A percentile compares a stretch with the other conserved stretches of the same genome.
These are phyloP conservation scores for Xylota segnis DNA, from an alignment of 2,888 invertebrate species.

Conservation along the genomic window DNA sequence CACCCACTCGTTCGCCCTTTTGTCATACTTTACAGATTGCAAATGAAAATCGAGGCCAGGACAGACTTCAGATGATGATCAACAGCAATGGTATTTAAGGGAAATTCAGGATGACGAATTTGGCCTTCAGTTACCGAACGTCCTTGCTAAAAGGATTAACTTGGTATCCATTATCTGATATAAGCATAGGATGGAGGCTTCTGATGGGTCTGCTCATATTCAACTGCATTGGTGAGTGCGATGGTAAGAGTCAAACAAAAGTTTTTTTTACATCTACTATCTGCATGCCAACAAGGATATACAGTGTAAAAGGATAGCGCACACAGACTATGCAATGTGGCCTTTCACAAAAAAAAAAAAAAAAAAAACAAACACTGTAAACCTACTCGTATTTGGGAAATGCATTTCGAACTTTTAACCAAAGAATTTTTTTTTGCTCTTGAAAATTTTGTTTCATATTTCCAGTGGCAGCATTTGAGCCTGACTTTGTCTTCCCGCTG, in stretches of 20 bases:
- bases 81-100: constrained; percentile 77
- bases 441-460: constrained; percentile 79
- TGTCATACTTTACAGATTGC: constrained; percentile 56
- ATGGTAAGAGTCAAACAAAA: constrained; percentile 62
- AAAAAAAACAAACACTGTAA: not conserved
- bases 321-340: not conserved
- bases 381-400: not conserved
- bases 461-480: constrained; percentile 89
- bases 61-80: constrained; percentile 68
- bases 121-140: constrained; percentile 80
- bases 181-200: constrained; percentile 80
- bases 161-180: constrained; percentile 75
- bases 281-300: constrained; percentile 21
- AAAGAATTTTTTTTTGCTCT: constrained; percentile 28
- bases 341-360: not conserved
- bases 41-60: constrained; percentile 68
- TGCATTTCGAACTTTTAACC: constrained; percentile 7
- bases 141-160: constrained; percentile 75
- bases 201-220: constrained; percentile 81
- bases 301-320: not conserved
- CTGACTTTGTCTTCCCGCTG: constrained; percentile 90
- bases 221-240: constrained; percentile 83
- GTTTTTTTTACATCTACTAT: constrained; percentile 14
- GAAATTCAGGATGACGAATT: constrained; percentile 77
- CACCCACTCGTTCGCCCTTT: not conserved